Percentiles rank a stretch among this genome's conserved stretches.
Conservation (phyloP, 2,113 vertebrate genomes). For the Argyrosomus japonicus region DNA sequence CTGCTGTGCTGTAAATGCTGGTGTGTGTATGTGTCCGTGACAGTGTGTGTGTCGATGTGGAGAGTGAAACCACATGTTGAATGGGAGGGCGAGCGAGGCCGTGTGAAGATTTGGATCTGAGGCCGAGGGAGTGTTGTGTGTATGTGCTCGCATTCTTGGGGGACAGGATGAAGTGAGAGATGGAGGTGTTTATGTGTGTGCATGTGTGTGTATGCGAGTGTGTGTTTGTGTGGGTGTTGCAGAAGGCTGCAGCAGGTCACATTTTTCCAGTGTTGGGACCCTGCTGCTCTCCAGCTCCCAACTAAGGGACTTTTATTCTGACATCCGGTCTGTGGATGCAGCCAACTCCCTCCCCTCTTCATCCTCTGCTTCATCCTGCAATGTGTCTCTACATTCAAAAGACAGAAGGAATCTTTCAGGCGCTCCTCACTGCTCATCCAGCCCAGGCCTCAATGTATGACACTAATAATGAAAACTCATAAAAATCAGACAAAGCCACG, state of each 20-base stretch:
- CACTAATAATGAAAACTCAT: neutral
- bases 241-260: conserved; percentile 62
- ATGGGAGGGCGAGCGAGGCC: conserved; percentile 54
- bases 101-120: conserved; percentile 71
- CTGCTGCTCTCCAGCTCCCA: conserved; percentile 48
- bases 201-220: neutral
- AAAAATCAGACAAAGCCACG: neutral
- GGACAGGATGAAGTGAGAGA: conserved; percentile 48
- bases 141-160: conserved; percentile 24
- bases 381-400: neutral
- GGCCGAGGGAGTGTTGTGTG: conserved; percentile 2
- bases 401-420: conserved; percentile 21
- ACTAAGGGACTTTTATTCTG: conserved; percentile 69
- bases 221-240: conserved; percentile 43
- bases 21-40: conserved; percentile 7
- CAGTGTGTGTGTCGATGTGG: conserved; percentile 18
- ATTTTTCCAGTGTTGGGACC: conserved; percentile 73
- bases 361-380: conserved; percentile 5
- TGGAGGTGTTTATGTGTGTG: conserved; percentile 14
- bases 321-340: conserved; percentile 67
- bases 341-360: conserved; percentile 37
- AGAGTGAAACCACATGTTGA: conserved; percentile 78
- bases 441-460: neutral
- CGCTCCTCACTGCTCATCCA: neutral
- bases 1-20: neutral